Conservation (phyloP, 2,797 vertebrate species). For the Todus mexicanus region DNA sequence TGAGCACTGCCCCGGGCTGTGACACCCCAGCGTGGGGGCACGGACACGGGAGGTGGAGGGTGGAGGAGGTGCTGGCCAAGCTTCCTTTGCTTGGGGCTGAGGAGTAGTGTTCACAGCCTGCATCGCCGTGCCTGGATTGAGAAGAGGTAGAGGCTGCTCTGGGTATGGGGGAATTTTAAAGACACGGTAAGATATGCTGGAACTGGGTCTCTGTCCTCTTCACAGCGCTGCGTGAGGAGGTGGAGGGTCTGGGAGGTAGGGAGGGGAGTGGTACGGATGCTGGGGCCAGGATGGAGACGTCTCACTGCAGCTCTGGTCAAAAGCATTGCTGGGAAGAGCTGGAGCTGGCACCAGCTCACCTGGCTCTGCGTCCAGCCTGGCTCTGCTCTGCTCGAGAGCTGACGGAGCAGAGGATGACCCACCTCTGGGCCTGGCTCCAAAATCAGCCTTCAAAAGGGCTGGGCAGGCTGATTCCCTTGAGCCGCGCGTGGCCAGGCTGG, state of each 20-base stretch:
- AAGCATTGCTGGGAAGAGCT: not conserved
- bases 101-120: not conserved
- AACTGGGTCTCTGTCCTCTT: not conserved
- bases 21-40: not conserved
- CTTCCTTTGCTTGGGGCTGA: not conserved
- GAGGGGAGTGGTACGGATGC: fast-evolving
- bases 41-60: fast-evolving
- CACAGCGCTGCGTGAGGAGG: not conserved
- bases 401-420: not conserved
- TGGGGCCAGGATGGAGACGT: fast-evolving
- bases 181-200: fast-evolving
- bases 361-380: not conserved
- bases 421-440: not conserved
- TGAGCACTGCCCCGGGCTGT: constrained; percentile 48
- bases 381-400: not conserved
- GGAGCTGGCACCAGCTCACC: not conserved
- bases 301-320: not conserved
- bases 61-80: not conserved
- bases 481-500: fast-evolving
- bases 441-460: not conserved
- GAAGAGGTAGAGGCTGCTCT: not conserved
- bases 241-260: not conserved
- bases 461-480: not conserved
- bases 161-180: not conserved
- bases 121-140: fast-evolving